Percentiles rank a stretch among this genome's conserved stretches.
Conservation (phyloP, 2,113 vertebrate genomes). For the Podarcis cretensis region DNA sequence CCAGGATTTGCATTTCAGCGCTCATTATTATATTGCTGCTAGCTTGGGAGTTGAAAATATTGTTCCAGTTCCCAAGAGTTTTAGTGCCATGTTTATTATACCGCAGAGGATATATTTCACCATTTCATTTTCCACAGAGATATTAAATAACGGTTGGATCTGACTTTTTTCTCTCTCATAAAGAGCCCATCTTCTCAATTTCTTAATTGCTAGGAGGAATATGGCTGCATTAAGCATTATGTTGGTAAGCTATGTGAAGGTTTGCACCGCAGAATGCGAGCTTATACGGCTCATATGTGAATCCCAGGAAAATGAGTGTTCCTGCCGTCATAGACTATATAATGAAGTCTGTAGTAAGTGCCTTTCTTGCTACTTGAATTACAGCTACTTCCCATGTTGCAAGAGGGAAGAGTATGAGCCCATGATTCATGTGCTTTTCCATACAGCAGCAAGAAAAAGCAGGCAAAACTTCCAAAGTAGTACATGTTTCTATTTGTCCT, state of each 20-base stretch:
- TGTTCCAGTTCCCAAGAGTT: background rate
- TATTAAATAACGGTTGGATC: constrained; percentile 33
- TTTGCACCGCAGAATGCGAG: background rate
- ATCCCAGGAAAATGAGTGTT: background rate
- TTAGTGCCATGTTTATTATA: constrained; percentile 27
- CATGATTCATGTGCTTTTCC: background rate
- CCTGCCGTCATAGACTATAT: background rate
- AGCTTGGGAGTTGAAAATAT: background rate
- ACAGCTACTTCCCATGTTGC: too few relatives aligned
- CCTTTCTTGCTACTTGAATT: background rate
- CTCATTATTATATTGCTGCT: background rate
- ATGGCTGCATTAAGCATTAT: background rate
- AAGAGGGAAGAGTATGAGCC: background rate
- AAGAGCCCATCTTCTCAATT: constrained; percentile 19
- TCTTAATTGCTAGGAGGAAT: constrained; percentile 9
- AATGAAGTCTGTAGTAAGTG: background rate
- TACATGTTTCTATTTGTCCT: too few relatives aligned
- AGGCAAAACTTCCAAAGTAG: too few relatives aligned
- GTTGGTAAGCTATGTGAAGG: background rate
- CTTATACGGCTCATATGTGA: background rate
- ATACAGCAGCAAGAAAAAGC: too few relatives aligned
- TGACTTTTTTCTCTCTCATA: constrained; percentile 12
- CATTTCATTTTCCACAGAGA: background rate
- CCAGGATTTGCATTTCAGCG: constrained; percentile 7
- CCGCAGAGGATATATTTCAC: background rate